Evolutionary conservation across 2,888 invertebrate species (phyloP), one percentile per base, ranked within the genome.

Genomic region (Eucera pruinosa): DNA sequence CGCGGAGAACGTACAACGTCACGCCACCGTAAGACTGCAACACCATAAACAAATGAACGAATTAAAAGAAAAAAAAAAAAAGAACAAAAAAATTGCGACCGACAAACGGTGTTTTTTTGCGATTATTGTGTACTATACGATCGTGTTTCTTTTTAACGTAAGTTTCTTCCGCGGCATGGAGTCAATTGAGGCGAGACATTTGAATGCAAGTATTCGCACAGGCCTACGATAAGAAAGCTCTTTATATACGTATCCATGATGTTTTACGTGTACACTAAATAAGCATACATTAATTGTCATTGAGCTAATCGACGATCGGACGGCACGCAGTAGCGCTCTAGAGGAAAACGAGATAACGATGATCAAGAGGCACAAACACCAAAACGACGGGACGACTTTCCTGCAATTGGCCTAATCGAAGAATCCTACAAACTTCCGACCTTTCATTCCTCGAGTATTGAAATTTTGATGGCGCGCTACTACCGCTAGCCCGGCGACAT

Each of bases 161-260:
- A 39, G 27, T 72, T 62, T 62, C 36, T 69, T 62, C 45, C 55
- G 48, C 76, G 66, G 41, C 47, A 39, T 77, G 66, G 65, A 57
- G 48, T 45, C 41, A 25, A 48, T 52, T 65, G 47, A 66, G 25
- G 54, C 64, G 69, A 48, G 47, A 69, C 50, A 60, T 78, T 68
- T 45, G 45, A 64, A 45, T 70, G 68, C 70, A 71, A 81, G 71
- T 80, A 69, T 71, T 80, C 80, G 80, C 80, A 80, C 80, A 76
- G 76, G 80, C 80, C 71, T 80, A 80, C 76, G 68, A 76, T 76
- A 76, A 81, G 57, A 80, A 36, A 84, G 54, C 69, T 78, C 72
- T 82, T 76, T 79, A 74, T 79, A 74, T 69, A 79, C 68, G 64
- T 82, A 82, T 61, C 70, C 74, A 80, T 57, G 70, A 73, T 82